phyloP scores from a whole-genome alignment of 2,113 vertebrate species.

The Phalacrocorax aristotelis region DNA sequence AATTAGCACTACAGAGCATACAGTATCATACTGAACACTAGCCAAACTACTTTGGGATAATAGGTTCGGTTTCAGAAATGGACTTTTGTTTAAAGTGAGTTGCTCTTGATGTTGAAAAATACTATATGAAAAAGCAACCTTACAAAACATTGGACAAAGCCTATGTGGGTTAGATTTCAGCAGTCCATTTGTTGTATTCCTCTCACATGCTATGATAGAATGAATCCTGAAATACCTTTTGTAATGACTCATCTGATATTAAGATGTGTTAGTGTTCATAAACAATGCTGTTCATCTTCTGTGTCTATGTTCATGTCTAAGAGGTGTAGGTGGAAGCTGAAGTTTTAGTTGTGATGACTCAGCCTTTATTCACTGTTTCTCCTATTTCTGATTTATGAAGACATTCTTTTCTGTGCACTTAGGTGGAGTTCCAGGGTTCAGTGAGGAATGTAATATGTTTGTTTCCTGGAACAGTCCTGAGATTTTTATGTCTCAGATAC shows the following conservation, averaged over 20 bases:
- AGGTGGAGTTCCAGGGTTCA: neutral
- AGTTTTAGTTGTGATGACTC: constrained; percentile 51
- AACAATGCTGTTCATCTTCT: constrained; percentile 53
- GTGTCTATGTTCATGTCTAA: constrained; percentile 35
- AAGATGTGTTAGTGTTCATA: constrained; percentile 45
- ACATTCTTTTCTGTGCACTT: neutral
- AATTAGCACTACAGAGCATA: neutral
- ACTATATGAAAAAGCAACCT: neutral
- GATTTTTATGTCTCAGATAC: neutral
- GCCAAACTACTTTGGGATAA: neutral
- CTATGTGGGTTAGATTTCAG: neutral
- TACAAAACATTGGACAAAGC: neutral
- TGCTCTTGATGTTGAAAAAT: neutral
- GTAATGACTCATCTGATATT: constrained; percentile 55
- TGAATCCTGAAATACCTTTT: constrained; percentile 38
- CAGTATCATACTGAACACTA: neutral
- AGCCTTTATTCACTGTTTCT: constrained; percentile 45
- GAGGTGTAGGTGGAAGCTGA: constrained; percentile 53
- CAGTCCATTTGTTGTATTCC: neutral
- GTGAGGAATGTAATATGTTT: neutral
- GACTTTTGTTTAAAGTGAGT: neutral
- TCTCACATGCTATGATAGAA: neutral
- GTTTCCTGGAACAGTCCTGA: neutral
- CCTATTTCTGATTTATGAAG: neutral
- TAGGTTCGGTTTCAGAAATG: neutral